A percentile compares a stretch with the other conserved stretches of the same genome.
Evolutionary conservation across 92 coral and sea anemone species (phyloP).

Genomic region (Pocillopora meandrina): DNA sequence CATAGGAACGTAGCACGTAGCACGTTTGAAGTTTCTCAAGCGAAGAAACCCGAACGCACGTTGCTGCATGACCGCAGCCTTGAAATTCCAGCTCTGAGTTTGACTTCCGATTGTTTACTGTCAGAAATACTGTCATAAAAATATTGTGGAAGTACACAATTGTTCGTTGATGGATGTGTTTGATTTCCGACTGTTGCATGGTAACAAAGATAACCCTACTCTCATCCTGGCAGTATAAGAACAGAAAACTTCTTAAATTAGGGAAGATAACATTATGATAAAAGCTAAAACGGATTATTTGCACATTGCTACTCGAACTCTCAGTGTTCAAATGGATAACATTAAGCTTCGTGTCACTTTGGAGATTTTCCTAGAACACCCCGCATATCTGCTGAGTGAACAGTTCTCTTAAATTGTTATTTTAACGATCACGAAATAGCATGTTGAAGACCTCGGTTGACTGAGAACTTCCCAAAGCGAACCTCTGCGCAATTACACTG

Average conservation of each 20-base stretch:
- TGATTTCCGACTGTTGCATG: background rate
- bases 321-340: background rate
- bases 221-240: background rate
- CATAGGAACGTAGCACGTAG: too few species aligned
- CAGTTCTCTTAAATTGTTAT: background rate
- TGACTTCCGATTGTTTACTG: background rate
- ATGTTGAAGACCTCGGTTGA: background rate
- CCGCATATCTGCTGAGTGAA: constrained; percentile 1
- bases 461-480: background rate
- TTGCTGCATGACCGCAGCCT: too few species aligned
- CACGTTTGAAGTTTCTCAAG: too few species aligned
- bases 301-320: background rate
- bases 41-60: background rate
- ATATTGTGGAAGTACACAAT: background rate
- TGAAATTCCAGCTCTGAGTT: background rate
- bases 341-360: background rate
- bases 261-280: background rate
- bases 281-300: background rate
- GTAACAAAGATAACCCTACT: background rate
- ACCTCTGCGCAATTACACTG: too few species aligned
- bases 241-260: background rate
- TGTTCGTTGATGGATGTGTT: constrained; percentile 12
- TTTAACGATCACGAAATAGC: background rate
- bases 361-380: background rate
- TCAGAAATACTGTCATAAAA: background rate